Conservation (phyloP, 1,140 invertebrate species). For the Drosophila triauraria region DNA sequence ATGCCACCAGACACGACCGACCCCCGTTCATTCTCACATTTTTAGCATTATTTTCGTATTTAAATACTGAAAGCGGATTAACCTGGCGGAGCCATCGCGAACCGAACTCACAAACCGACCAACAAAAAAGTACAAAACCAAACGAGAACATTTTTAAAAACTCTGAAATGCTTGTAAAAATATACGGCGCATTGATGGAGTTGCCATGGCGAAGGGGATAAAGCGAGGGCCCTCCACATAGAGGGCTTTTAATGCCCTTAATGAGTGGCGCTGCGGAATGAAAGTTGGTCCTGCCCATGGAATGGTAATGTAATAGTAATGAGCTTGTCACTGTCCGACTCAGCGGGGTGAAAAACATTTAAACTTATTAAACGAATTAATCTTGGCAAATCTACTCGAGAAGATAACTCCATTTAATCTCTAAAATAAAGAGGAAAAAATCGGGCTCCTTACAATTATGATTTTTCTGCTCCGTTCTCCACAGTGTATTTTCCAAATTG, state of each 20-base stretch:
- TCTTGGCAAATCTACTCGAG: conserved; percentile 16
- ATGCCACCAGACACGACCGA: not conserved
- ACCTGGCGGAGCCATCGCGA: conserved; percentile 44
- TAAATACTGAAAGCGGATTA: conserved; percentile 82
- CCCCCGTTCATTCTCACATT: conserved; percentile 27
- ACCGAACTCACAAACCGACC: conserved; percentile 11
- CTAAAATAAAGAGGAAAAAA: not conserved
- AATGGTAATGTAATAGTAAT: conserved; percentile 48
- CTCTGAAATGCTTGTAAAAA: conserved; percentile 63
- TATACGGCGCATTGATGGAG: conserved; percentile 74
- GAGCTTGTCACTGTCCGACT: conserved; percentile 43
- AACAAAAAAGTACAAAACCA: conserved; percentile 7
- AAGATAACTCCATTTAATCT: not conserved
- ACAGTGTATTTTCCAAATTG: not conserved
- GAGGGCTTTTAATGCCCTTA: conserved; percentile 78
- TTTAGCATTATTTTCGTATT: conserved; percentile 78
- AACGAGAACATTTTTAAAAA: conserved; percentile 39
- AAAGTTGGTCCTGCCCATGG: conserved; percentile 35
- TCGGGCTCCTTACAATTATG: not conserved
- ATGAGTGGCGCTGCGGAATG: conserved; percentile 62
- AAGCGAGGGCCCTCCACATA: conserved; percentile 55
- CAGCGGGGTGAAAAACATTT: conserved; percentile 19
- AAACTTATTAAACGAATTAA: conserved; percentile 45
- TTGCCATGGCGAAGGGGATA: conserved; percentile 58
- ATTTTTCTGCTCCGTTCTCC: not conserved